These are phyloP conservation scores for Caenorhabditis japonica DNA, from an alignment of 2,888 invertebrate genomes.

Conservation along the genomic window DNA sequence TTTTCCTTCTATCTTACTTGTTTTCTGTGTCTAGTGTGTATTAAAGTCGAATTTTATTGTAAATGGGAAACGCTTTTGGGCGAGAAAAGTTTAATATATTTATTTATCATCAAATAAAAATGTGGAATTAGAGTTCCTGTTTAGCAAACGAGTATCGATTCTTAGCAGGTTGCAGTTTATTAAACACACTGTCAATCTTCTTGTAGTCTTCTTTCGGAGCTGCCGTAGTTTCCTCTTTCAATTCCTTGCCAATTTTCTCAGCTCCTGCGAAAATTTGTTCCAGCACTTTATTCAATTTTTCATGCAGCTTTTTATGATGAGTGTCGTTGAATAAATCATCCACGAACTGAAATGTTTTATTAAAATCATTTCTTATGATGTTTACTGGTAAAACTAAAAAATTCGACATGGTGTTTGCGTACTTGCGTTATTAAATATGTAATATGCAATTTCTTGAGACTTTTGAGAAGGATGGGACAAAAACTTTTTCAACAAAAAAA, in stretches of 20 bases:
- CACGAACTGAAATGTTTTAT: slow-evolving; percentile 38
- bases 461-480: too few species aligned
- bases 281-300: slow-evolving; percentile 4
- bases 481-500: too few species aligned
- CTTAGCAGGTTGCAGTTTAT: slow-evolving; percentile 37
- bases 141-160: slow-evolving; percentile 47
- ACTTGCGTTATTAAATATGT: too few species aligned
- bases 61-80: slow-evolving; percentile 24
- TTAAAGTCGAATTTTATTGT: slow-evolving; percentile 30
- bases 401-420: too few species aligned
- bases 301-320: slow-evolving; percentile 27
- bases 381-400: too few species aligned
- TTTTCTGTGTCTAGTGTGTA: slow-evolving; percentile 32
- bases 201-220: not conserved
- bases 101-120: slow-evolving; percentile 1
- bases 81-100: slow-evolving; percentile 32
- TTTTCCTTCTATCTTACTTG: slow-evolving; percentile 3
- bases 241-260: slow-evolving; percentile 5
- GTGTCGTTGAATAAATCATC: slow-evolving; percentile 23
- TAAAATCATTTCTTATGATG: not conserved
- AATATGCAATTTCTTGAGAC: too few species aligned
- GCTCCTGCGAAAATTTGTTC: slow-evolving; percentile 7
- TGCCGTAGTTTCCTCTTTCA: not conserved
- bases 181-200: slow-evolving; percentile 43
- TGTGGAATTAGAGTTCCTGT: slow-evolving; percentile 7